Percentiles rank a stretch among this genome's conserved stretches.
These are phyloP conservation scores for Aptenodytes forsteri DNA, from an alignment of 2,113 vertebrate genomes.

Conservation along the genomic window DNA sequence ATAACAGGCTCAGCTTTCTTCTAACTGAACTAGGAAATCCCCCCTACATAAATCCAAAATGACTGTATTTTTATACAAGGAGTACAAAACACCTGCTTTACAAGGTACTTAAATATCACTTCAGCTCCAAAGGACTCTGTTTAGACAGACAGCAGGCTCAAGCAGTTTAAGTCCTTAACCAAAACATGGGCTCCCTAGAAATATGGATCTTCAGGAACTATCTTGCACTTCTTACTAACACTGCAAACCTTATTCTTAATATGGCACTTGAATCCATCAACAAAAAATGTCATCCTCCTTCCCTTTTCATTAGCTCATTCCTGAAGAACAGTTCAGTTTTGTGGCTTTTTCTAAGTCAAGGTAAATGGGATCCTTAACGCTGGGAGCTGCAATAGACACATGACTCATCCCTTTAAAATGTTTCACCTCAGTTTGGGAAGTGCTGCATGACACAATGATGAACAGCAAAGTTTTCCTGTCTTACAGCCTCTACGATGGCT, in stretches of 20 bases:
- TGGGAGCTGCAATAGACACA: background rate
- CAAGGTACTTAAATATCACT: background rate
- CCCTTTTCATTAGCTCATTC: background rate
- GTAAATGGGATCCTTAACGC: background rate
- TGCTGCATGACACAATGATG: background rate
- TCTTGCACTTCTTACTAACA: background rate
- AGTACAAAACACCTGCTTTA: background rate
- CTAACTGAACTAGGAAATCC: background rate
- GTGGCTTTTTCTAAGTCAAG: background rate
- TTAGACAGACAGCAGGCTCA: background rate
- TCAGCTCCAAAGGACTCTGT: background rate
- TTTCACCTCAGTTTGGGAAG: background rate
- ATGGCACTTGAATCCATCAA: background rate
- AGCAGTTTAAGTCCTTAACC: background rate
- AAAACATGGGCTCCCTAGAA: background rate
- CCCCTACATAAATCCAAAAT: background rate
- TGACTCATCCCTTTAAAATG: background rate
- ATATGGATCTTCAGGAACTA: background rate
- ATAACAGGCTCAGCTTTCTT: background rate
- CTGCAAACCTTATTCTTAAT: background rate
- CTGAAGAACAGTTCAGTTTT: background rate
- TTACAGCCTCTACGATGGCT: background rate
- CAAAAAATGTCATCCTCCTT: background rate
- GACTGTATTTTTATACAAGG: background rate
- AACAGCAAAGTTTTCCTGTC: background rate